Evolutionary conservation across 2,888 invertebrate species (phyloP), one percentile per base, ranked within the genome.

Genomic region (Spodoptera exigua): DNA sequence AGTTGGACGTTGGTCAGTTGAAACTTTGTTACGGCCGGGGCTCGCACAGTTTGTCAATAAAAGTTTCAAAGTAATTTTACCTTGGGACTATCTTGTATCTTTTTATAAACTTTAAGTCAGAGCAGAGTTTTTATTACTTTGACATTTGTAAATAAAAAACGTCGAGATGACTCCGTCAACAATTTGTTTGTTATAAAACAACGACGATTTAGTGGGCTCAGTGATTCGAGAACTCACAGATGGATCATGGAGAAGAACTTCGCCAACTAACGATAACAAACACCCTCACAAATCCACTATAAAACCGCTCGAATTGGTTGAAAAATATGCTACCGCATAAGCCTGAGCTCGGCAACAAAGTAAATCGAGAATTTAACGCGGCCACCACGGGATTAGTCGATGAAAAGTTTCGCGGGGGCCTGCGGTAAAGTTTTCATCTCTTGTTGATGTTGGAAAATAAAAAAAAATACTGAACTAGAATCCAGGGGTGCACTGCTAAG

Each of bases 291-390:
- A 90, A 90, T 88, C 89, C 87, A 82, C 84, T 84, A 85, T 83
- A 84, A 84, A 88, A 88, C 83, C 82, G 80, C 79, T 82, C 76
- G 84, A 83, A 86, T 84, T 82, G 88, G 81, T 83, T 87, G 88
- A 92, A 92, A 92, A 92, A 92, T 92, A 92, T 90, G 88, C 87
- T 88, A 78, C 82, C 83, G 80, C 80, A 84, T 88, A 90, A 91
- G 87, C 89, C 86, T 67, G 79, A 84, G 83, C 86, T 87, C 84
- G 75, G 87, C 85, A 84, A 89, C 90, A 88, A 88, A 91, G 90
- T 93, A 92, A 89, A 92, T 89, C 85, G 89, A 77, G 91, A 91
- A 89, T 92, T 92, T 91, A 90, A 86, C 88, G 86, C 84, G 81
- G 83, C 84, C 82, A 83, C 87, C 80, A 78, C 80, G 82, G 92